These are phyloP conservation scores for Pelagia noctiluca DNA, from an alignment of 30 jellyfish, hydroid and myxozoan genomes.

Conservation along the genomic window DNA sequence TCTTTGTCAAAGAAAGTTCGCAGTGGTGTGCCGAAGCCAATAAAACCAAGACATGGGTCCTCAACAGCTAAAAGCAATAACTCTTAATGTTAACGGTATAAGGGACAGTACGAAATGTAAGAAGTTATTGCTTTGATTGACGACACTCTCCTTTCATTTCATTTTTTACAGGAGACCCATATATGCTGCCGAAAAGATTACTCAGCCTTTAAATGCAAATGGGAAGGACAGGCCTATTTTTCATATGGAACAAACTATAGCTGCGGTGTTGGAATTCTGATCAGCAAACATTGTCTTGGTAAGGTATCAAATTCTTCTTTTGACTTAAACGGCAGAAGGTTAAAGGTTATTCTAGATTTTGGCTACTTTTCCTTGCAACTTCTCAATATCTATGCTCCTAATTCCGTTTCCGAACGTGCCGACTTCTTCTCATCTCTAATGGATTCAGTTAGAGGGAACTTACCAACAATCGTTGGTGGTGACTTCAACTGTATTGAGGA, in stretches of 20 bases:
- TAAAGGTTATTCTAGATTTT: neutral
- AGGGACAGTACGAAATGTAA: too few species aligned
- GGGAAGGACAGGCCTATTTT: conserved; percentile 14
- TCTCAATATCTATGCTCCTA: conserved; percentile 46
- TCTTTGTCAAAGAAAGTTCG: too few species aligned
- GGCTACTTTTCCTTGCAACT: neutral
- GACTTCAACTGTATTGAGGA: conserved; percentile 48
- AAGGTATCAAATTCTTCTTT: neutral
- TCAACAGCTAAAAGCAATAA: too few species aligned
- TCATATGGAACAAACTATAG: conserved; percentile 28
- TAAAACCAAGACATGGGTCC: too few species aligned
- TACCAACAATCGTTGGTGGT: conserved; percentile 43
- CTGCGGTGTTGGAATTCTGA: conserved; percentile 31
- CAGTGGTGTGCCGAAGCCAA: too few species aligned
- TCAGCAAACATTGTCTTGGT: neutral
- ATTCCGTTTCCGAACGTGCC: conserved; percentile 15
- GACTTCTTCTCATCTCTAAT: neutral
- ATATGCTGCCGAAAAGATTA: neutral
- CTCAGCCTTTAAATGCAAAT: neutral
- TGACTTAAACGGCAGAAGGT: conserved; percentile 11
- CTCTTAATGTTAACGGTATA: too few species aligned
- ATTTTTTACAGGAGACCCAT: conserved; percentile 16
- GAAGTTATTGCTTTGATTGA: too few species aligned
- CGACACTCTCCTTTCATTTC: too few species aligned
- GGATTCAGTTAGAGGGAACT: neutral